These are phyloP conservation scores for Apamea crenata DNA, from an alignment of 2,888 invertebrate genomes.

Conservation along the genomic window DNA sequence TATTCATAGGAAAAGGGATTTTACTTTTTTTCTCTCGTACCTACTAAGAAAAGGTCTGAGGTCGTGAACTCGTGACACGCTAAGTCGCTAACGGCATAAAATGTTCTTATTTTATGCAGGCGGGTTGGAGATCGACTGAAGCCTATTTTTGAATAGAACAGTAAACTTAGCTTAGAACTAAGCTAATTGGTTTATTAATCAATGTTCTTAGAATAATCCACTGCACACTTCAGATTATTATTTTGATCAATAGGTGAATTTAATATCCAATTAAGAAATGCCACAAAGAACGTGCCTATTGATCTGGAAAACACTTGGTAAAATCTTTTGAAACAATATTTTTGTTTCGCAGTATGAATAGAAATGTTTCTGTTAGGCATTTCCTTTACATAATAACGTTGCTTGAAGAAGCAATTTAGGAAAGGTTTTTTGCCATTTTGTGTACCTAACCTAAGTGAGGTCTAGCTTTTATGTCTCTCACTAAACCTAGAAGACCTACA, in stretches of 20 bases:
- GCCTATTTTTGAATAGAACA: background rate
- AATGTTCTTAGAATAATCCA: too few relatives aligned
- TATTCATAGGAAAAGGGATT: background rate
- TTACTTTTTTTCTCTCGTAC: background rate
- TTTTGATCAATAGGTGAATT: too few relatives aligned
- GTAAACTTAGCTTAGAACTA: background rate
- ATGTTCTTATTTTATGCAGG: background rate
- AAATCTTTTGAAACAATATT: background rate
- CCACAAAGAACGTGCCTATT: background rate
- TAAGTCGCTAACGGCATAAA: background rate
- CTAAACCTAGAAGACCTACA: constrained; percentile 1
- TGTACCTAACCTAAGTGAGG: constrained; percentile 7
- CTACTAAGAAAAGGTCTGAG: background rate
- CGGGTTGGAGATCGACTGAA: background rate
- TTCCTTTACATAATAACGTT: constrained; percentile 56
- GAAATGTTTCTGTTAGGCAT: constrained; percentile 27
- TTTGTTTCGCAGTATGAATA: constrained; percentile 31
- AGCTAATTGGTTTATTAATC: background rate
- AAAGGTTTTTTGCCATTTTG: constrained; percentile 40
- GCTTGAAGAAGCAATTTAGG: constrained; percentile 45
- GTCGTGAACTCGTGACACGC: background rate
- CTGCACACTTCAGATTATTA: too few relatives aligned
- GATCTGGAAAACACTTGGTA: background rate
- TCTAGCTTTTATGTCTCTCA: constrained; percentile 19
- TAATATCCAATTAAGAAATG: background rate